Evolutionary conservation across 2,888 invertebrate genomes (phyloP), one percentile per base, ranked within the genome.

Genomic region (Cephalotes varians): DNA sequence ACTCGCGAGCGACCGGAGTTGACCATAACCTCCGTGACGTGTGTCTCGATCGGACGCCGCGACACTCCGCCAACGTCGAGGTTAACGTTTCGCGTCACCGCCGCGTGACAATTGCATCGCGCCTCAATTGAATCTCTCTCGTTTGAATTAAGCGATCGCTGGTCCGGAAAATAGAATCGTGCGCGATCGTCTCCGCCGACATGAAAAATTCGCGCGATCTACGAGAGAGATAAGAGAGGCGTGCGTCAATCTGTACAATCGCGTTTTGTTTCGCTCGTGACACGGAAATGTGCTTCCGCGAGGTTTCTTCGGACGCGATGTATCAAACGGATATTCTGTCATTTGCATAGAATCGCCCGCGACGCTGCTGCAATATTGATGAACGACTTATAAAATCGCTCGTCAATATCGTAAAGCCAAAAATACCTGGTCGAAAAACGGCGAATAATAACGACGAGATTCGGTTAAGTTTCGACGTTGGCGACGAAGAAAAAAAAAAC

Each of bases 11-110:
- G 21, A 6, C 25, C 28, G 28, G 25, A 49, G 12, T 40, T 49
- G 21, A 54, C 9, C 77, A 54, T 77, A 77, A 77, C 77, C 71
- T 77, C 77, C 31, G 31, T 3, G 21, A 9, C 18, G 18, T 31
- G 47, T 18, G 21, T 21, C 25, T 21, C 44, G 37, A 15, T 25
- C 21, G 10, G 44, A 47, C 65, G 74, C 56, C 37, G 54, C 37
- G 37, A 54, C 25, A n/a, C 12, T 40, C 49, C 65, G 47, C 47
- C 34, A 18, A 64, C 65, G 49, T 47, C 64, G 49, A 28, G 25
- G 47, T 74, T 49, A 34, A 74, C 18, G 65, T 37, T 37, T 76
- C 76, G 37, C 67, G 67, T 74, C 34, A 25, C 2, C 34, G 37
- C 12, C n/a, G 76, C 76, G 49, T 65, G 67, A n/a, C n/a, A 51